Conservation (phyloP, 2,797 vertebrate genomes). For the Brachyalestes nurse region DNA sequence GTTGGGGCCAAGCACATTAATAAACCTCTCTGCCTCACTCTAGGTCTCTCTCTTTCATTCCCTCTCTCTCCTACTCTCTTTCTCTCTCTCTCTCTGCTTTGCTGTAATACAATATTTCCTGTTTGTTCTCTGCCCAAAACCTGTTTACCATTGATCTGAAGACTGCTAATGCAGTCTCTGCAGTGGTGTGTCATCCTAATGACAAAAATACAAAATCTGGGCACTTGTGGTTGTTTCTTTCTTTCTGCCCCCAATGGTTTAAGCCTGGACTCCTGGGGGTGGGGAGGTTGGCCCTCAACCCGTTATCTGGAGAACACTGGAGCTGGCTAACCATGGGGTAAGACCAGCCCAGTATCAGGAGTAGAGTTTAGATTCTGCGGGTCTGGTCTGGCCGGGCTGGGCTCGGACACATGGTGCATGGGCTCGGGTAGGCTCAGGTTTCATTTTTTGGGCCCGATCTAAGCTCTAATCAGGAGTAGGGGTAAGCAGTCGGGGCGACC, state of each 20-base stretch:
- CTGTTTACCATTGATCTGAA: conserved; percentile 53
- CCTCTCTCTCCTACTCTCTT: conserved; percentile 10
- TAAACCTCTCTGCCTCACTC: conserved; percentile 41
- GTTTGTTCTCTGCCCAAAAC: conserved; percentile 45
- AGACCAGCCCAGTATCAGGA: too few species aligned
- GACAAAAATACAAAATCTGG: conserved; percentile 41
- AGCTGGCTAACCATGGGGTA: too few species aligned
- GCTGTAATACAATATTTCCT: conserved; percentile 57
- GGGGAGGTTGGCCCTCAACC: too few species aligned
- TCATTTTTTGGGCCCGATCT: too few species aligned
- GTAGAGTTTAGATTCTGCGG: too few species aligned
- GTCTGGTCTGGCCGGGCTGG: too few species aligned
- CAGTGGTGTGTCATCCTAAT: conserved; percentile 47
- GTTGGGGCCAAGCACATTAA: conserved; percentile 45
- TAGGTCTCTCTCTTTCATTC: conserved; percentile 24
- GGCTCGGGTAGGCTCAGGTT: too few species aligned
- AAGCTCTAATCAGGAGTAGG: too few species aligned
- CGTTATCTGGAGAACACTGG: too few species aligned
- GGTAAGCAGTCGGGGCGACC: too few species aligned
- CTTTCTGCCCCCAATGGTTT: not conserved
- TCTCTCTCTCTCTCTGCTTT: conserved; percentile 40
- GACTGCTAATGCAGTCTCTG: conserved; percentile 41
- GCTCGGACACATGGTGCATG: too few species aligned
- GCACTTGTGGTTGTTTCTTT: not conserved
- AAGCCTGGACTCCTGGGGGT: too few species aligned